These are phyloP conservation scores for Dipodomys stephensi DNA, from an alignment of 2,113 vertebrate species.

Conservation along the genomic window DNA sequence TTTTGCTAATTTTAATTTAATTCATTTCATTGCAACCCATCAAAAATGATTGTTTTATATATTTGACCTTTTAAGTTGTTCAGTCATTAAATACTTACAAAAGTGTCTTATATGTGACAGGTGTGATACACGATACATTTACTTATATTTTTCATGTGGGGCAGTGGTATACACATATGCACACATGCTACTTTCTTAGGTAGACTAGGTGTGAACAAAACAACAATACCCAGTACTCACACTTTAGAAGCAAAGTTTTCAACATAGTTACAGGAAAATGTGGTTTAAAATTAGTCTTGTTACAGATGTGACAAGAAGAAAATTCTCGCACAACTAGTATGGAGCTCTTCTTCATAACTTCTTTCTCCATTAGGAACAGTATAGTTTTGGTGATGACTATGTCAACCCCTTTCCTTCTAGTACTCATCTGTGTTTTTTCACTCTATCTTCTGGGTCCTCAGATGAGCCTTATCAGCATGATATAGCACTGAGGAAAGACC, in stretches of 20 bases:
- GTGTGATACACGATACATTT: neutral
- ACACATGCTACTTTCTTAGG: neutral
- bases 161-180: neutral
- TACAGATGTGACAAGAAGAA: slow-evolving; percentile 57
- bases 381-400: neutral
- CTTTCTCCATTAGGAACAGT: slow-evolving; percentile 34
- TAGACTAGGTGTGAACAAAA: neutral
- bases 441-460: slow-evolving; percentile 22
- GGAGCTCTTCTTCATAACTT: slow-evolving; percentile 17
- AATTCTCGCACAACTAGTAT: slow-evolving; percentile 44
- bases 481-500: slow-evolving; percentile 37
- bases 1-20: slow-evolving; percentile 14
- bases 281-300: neutral
- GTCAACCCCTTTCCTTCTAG: neutral
- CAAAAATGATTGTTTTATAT: slow-evolving; percentile 34
- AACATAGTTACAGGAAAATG: neutral
- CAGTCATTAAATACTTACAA: slow-evolving; percentile 33
- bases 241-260: slow-evolving; percentile 42
- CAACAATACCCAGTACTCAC: neutral
- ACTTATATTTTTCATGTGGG: slow-evolving; percentile 14
- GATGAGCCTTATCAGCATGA: slow-evolving; percentile 21
- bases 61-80: slow-evolving; percentile 4
- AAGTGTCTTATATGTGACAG: neutral
- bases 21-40: slow-evolving; percentile 18
- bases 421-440: neutral